These are phyloP conservation scores for Irena cyanogastra DNA, from an alignment of 2,113 vertebrate species.

Conservation along the genomic window DNA sequence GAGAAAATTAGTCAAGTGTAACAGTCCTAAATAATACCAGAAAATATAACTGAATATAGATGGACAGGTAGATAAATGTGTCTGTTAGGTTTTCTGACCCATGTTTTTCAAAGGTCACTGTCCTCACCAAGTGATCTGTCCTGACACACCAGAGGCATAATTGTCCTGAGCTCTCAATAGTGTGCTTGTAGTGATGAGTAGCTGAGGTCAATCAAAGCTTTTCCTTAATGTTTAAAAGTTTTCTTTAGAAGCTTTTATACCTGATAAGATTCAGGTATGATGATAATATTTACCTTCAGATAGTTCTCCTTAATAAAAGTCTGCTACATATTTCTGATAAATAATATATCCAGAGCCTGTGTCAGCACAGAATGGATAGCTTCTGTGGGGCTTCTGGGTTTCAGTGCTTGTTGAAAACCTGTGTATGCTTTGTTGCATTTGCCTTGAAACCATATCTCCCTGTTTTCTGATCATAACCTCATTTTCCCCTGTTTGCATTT, in stretches of 20 bases:
- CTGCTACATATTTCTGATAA: not conserved
- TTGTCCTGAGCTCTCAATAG: not conserved
- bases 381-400: not conserved
- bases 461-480: conserved; percentile 59
- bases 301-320: not conserved
- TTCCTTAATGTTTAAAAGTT: not conserved
- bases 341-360: not conserved
- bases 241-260: not conserved
- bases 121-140: not conserved
- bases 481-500: conserved; percentile 57
- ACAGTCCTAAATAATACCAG: not conserved
- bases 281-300: not conserved
- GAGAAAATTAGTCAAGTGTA: not conserved
- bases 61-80: not conserved
- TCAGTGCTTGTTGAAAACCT: not conserved
- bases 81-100: not conserved
- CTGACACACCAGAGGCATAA: not conserved
- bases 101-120: not conserved
- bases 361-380: not conserved
- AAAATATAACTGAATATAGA: not conserved
- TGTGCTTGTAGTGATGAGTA: not conserved
- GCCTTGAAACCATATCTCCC: conserved; percentile 40
- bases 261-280: not conserved
- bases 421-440: conserved; percentile 34
- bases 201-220: not conserved